These are phyloP conservation scores for Cariama cristata DNA, from an alignment of 2,113 vertebrate species.

Conservation along the genomic window DNA sequence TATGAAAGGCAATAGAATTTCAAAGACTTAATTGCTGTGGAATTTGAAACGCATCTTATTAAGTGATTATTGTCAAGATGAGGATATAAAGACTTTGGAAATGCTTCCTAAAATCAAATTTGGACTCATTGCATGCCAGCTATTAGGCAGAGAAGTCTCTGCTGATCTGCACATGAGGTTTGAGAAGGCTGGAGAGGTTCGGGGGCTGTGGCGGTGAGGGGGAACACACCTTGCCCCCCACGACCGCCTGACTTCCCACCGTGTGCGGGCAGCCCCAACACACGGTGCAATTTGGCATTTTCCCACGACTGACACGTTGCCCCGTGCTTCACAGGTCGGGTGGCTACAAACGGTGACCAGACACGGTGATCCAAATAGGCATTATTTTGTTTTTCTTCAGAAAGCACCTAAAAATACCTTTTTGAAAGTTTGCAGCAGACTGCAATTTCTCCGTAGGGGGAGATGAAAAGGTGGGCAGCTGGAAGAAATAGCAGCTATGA, in stretches of 20 bases:
- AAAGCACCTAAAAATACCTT: accelerated
- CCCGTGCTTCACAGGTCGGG: not conserved
- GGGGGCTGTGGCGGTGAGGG: accelerated
- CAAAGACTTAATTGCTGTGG: not conserved
- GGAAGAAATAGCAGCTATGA: not conserved
- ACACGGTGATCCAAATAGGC: accelerated
- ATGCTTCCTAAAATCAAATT: not conserved
- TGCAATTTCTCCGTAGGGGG: not conserved
- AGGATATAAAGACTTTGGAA: not conserved
- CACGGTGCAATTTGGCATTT: not conserved
- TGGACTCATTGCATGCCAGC: not conserved
- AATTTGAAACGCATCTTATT: not conserved
- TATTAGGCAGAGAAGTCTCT: not conserved
- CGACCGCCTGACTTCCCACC: accelerated
- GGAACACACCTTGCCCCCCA: not conserved
- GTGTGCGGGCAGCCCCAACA: accelerated
- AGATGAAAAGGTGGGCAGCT: not conserved
- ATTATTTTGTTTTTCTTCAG: not conserved
- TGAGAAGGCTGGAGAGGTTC: not conserved
- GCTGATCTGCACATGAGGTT: not conserved
- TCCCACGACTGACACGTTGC: accelerated
- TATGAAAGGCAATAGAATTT: not conserved
- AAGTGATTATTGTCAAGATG: not conserved
- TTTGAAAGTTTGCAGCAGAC: not conserved
- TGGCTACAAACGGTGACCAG: not conserved